These are phyloP conservation scores for Deilephila elpenor DNA, from an alignment of 2,888 invertebrate species.

Conservation along the genomic window DNA sequence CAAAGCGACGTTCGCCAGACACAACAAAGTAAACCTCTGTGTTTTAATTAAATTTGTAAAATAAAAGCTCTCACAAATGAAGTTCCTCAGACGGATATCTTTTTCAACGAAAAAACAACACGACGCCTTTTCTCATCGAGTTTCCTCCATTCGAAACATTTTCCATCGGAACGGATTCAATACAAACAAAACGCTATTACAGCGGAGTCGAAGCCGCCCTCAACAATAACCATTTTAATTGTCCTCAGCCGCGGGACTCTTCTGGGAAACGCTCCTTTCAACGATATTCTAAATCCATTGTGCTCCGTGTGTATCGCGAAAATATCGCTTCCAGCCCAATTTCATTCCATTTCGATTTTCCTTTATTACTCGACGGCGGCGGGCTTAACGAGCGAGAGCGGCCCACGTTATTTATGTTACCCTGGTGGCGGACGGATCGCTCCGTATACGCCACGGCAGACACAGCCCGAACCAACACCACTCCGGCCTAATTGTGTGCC, in stretches of 20 bases:
- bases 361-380: constrained; percentile 83
- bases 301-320: constrained; percentile 76
- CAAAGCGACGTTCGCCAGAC: constrained; percentile 49
- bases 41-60: constrained; percentile 75
- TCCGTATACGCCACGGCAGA: constrained; percentile 78
- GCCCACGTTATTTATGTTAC: constrained; percentile 83
- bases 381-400: constrained; percentile 82
- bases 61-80: constrained; percentile 68
- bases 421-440: constrained; percentile 81
- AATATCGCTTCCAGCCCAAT: constrained; percentile 82
- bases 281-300: constrained; percentile 78
- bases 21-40: constrained; percentile 53
- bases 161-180: constrained; percentile 70
- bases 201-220: constrained; percentile 58
- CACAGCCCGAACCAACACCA: constrained; percentile 72
- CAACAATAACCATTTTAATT: constrained; percentile 80
- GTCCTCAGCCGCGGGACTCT: constrained; percentile 70
- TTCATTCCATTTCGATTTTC: constrained; percentile 85
- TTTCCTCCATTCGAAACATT: constrained; percentile 72
- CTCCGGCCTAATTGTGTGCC: constrained; percentile 79
- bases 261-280: constrained; percentile 70
- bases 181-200: constrained; percentile 72
- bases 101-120: constrained; percentile 69
- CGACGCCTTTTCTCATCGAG: constrained; percentile 64
- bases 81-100: constrained; percentile 63